Percentiles rank a stretch among this genome's conserved stretches.
These are phyloP conservation scores for Cosmorhoe ocellata DNA, from an alignment of 2,888 invertebrate species.

Conservation along the genomic window DNA sequence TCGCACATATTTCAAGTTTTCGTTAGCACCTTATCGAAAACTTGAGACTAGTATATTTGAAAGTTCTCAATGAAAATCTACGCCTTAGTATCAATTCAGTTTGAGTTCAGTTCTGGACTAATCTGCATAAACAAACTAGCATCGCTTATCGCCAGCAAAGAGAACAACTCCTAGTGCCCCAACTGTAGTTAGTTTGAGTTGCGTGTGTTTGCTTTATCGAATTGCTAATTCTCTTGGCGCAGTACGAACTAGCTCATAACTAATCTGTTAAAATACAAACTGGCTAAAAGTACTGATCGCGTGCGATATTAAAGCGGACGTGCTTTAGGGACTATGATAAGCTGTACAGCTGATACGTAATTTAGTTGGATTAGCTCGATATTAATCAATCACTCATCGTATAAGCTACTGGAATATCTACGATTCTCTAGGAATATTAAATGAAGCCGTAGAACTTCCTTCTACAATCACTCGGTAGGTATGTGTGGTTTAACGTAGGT, in stretches of 20 bases:
- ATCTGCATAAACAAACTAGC: slow-evolving; percentile 9
- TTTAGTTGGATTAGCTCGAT: slow-evolving; percentile 33
- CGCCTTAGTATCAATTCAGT: neutral
- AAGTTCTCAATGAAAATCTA: neutral
- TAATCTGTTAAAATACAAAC: slow-evolving; percentile 47
- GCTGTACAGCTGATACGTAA: slow-evolving; percentile 36
- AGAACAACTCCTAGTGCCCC: slow-evolving; percentile 24
- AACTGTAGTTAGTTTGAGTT: slow-evolving; percentile 27
- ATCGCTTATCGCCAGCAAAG: slow-evolving; percentile 22
- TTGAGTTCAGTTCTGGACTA: neutral
- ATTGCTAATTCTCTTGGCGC: slow-evolving; percentile 40
- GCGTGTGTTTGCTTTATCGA: slow-evolving; percentile 52
- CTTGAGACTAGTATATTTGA: neutral
- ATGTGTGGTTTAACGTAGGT: too few relatives aligned
- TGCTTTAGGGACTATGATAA: slow-evolving; percentile 33
- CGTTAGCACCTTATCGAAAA: too few relatives aligned
- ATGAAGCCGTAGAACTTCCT: neutral
- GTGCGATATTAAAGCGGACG: slow-evolving; percentile 33
- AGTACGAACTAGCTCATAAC: slow-evolving; percentile 36
- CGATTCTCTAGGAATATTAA: neutral
- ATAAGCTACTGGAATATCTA: slow-evolving; percentile 7
- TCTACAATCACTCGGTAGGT: neutral
- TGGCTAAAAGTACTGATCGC: slow-evolving; percentile 35
- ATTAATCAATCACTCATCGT: slow-evolving; percentile 33
- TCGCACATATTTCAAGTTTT: too few relatives aligned